Evolutionary conservation across 2,113 vertebrate genomes (phyloP).

Genomic region (Tenrec ecaudatus): DNA sequence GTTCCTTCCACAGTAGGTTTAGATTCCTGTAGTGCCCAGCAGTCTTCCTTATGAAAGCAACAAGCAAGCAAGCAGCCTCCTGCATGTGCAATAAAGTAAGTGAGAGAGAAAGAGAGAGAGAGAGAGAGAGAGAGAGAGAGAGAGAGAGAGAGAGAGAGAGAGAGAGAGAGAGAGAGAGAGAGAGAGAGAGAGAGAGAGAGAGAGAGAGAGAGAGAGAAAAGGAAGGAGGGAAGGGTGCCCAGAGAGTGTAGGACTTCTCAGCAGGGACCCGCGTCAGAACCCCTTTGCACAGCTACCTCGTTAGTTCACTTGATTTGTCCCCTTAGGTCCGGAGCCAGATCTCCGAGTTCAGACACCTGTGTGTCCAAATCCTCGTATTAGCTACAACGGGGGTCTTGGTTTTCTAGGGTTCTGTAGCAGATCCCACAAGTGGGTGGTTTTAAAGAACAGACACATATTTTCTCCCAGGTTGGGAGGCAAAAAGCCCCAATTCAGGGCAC

Average conservation of each 20-base stretch:
- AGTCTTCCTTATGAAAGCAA: not conserved
- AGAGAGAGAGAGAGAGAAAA: too few species aligned
- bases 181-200: too few species aligned
- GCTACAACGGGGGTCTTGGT: not conserved
- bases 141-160: too few species aligned
- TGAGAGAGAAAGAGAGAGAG: too few species aligned
- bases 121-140: too few species aligned
- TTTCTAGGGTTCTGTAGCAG: not conserved
- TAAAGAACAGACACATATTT: not conserved
- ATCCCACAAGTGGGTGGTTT: not conserved
- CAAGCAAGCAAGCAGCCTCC: not conserved
- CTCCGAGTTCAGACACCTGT: not conserved
- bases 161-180: too few species aligned
- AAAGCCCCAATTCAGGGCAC: not conserved
- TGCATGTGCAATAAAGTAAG: not conserved
- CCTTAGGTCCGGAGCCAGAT: not conserved
- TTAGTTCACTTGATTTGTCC: not conserved
- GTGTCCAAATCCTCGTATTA: not conserved
- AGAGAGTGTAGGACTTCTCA: not conserved
- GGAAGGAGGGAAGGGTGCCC: not conserved
- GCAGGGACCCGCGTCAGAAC: not conserved
- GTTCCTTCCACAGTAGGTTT: not conserved
- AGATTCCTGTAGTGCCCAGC: not conserved
- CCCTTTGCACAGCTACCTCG: not conserved
- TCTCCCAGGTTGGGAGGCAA: not conserved